Conservation (phyloP, 2,113 vertebrate genomes). For the Lophotis ruficrista region DNA sequence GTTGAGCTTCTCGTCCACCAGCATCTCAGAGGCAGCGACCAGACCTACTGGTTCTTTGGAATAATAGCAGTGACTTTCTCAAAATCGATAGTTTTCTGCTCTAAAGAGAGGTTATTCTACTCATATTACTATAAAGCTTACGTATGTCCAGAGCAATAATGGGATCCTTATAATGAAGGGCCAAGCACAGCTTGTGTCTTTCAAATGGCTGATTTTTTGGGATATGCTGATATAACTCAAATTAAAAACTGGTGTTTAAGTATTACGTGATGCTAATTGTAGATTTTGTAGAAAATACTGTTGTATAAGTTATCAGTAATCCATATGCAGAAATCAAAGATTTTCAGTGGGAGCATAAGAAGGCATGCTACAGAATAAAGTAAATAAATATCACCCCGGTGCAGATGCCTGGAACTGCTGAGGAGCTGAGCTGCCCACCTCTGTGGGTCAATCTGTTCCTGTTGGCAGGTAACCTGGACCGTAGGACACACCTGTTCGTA, state of each 20-base stretch:
- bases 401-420: neutral
- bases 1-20: too few relatives aligned
- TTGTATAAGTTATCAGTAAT: neutral
- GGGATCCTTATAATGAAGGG: neutral
- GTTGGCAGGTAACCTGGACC: neutral
- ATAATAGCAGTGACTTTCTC: neutral
- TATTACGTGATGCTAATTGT: neutral
- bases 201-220: too few relatives aligned
- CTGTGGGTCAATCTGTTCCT: neutral
- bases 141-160: neutral
- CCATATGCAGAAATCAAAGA: neutral
- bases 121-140: neutral
- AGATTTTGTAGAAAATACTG: neutral
- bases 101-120: neutral
- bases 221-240: neutral
- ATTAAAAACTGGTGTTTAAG: neutral
- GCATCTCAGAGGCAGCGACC: too few relatives aligned
- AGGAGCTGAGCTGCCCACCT: neutral
- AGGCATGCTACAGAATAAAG: neutral
- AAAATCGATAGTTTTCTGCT: neutral
- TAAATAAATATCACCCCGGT: neutral
- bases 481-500: neutral
- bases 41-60: neutral
- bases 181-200: neutral
- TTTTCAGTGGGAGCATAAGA: neutral